Percentiles rank a stretch among this genome's conserved stretches.
Evolutionary conservation across 1,140 invertebrate genomes (phyloP).

Genomic region (Thalassaphorura encarpata): DNA sequence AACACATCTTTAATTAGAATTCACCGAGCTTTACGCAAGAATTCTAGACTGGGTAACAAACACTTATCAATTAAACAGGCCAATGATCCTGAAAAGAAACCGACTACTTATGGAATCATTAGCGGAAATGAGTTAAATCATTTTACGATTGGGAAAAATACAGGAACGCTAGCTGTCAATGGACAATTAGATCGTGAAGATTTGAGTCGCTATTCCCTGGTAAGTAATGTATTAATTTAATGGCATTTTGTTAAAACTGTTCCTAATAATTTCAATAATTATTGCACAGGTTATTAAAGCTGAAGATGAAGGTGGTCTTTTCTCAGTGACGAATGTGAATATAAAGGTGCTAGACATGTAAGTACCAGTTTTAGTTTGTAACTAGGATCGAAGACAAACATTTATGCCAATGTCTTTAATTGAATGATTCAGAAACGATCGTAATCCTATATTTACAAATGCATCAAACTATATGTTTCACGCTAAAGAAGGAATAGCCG

Average conservation of each 20-base stretch:
- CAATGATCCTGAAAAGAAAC: constrained; percentile 76
- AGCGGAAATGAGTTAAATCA: constrained; percentile 75
- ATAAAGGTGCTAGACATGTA: constrained; percentile 82
- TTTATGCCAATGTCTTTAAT: neutral
- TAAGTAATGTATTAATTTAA: too few species aligned
- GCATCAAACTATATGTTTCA: constrained; percentile 54
- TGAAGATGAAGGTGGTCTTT: constrained; percentile 70
- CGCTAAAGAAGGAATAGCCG: constrained; percentile 65
- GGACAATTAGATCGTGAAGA: constrained; percentile 74
- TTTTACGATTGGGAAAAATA: constrained; percentile 70
- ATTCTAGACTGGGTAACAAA: too few species aligned
- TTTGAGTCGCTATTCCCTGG: constrained; percentile 69
- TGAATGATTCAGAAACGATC: neutral
- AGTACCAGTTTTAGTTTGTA: too few species aligned
- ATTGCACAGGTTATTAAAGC: constrained; percentile 49
- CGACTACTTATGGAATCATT: constrained; percentile 69
- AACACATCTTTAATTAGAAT: too few species aligned
- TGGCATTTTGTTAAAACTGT: too few species aligned
- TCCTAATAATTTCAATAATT: too few species aligned
- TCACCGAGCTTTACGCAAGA: too few species aligned
- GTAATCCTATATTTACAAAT: constrained; percentile 36
- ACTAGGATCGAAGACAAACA: constrained; percentile 52
- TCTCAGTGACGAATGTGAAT: constrained; percentile 69
- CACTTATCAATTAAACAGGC: too few species aligned
- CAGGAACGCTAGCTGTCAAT: constrained; percentile 70